Evolutionary conservation across 1,140 invertebrate species (phyloP), one percentile per base, ranked within the genome.

Genomic region (Drosophila jambulina): DNA sequence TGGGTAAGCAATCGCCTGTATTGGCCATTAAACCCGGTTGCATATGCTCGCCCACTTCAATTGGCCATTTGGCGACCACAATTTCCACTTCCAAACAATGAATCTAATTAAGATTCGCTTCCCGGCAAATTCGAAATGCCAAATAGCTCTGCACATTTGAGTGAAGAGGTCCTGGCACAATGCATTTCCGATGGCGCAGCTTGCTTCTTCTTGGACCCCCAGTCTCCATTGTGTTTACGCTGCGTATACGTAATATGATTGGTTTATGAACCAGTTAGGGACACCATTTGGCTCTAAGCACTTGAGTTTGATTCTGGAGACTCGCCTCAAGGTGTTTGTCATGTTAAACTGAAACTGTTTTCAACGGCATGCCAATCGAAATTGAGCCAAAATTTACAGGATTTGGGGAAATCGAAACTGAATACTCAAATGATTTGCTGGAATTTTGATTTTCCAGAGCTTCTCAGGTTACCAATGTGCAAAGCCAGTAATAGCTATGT

Each of bases 71-170:
- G 43, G n/a, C 43, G 36, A 43, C 25, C 38, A 45, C 43, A 65
- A 57, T 58, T 51, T 29, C 36, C 38, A 34, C 32, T 58, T 61
- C 67, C 67, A 69, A 84, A 80, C 82, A 85, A 75, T 70, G 68
- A 54, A 81, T 75, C 82, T 85, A 81, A 84, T 81, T 70, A 81
- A 78, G 78, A 64, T 68, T 51, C 76, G 48, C 70, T 69, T 79
- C 5, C 32, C 51, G 32, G 32, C 42, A 67, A 48, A 49, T 19
- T 36, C 4, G 17, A 34, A 64, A 23, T 21, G 21, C 12, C 32
- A 19, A n/a, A 40, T 57, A 29, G 25, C n/a, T 21, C 25, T n/a
- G 8, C 29, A 5, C 25, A 15, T 21, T 23, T n/a, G 15, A n/a
- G 21, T 64, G 54, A 29, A 23, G 54, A 13, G 25, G 12, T 42